Evolutionary conservation across 2,113 vertebrate species (phyloP).

Genomic region (Trogon surrucura): DNA sequence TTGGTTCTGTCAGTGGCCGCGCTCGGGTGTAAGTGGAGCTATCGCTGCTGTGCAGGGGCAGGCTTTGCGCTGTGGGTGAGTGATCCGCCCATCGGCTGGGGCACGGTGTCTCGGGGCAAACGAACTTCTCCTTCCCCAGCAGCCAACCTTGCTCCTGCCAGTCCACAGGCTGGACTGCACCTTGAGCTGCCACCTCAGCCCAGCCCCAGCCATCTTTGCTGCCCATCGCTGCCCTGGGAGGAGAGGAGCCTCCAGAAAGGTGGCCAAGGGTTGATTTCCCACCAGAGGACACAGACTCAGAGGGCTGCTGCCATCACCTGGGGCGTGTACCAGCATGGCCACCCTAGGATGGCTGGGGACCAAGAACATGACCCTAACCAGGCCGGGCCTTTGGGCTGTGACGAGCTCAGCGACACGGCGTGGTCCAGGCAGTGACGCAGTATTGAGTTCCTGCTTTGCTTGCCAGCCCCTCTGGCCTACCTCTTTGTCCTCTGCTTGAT

Average conservation of each 20-base stretch:
- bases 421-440: not conserved
- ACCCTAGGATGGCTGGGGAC: fast-evolving
- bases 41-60: fast-evolving
- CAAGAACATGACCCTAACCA: fast-evolving
- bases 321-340: not conserved
- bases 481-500: not conserved
- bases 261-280: not conserved
- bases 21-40: fast-evolving
- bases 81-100: fast-evolving
- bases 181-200: not conserved
- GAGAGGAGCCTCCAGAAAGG: not conserved
- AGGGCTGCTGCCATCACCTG: constrained; percentile 7
- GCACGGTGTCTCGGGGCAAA: fast-evolving
- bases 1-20: fast-evolving
- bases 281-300: fast-evolving
- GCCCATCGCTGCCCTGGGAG: not conserved
- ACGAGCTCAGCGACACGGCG: fast-evolving
- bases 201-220: not conserved
- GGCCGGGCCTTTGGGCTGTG: not conserved
- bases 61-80: not conserved
- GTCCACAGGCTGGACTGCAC: no score
- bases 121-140: not conserved
- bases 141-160: fast-evolving
- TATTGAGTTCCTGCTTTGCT: fast-evolving
- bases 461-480: fast-evolving